Conservation (phyloP, 2,797 vertebrate genomes). For the Rhinophrynus dorsalis region DNA sequence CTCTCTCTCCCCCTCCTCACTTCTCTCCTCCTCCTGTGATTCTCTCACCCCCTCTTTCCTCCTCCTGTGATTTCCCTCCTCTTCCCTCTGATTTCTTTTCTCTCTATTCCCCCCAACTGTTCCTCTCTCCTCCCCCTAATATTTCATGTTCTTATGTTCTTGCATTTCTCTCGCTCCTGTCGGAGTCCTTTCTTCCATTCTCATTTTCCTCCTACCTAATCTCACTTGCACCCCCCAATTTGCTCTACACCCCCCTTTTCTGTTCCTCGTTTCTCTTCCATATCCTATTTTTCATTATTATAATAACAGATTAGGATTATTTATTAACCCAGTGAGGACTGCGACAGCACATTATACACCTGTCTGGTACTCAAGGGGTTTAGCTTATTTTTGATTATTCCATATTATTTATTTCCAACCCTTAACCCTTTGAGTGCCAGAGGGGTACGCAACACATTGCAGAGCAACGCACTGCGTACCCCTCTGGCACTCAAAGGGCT, state of each 20-base stretch:
- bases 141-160: too few relatives aligned
- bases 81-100: not conserved
- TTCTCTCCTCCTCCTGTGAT: slow-evolving; percentile 28
- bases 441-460: too few relatives aligned
- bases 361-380: too few relatives aligned
- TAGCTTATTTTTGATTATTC: too few relatives aligned
- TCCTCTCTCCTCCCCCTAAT: slow-evolving; percentile 26
- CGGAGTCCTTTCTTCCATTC: not conserved
- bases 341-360: too few relatives aligned
- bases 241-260: not conserved
- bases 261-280: not conserved
- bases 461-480: too few relatives aligned
- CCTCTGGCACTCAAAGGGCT: too few relatives aligned
- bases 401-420: too few relatives aligned
- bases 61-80: slow-evolving; percentile 27
- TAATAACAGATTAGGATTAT: too few relatives aligned
- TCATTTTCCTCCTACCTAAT: not conserved
- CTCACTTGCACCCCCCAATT: not conserved
- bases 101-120: not conserved
- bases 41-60: slow-evolving; percentile 25
- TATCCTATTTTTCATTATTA: not conserved
- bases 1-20: slow-evolving; percentile 2
- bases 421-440: too few relatives aligned
- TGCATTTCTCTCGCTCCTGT: slow-evolving; percentile 24
- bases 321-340: too few relatives aligned